phyloP scores from a whole-genome alignment of 2,113 vertebrate species.

The Ammodytes marinus region DNA sequence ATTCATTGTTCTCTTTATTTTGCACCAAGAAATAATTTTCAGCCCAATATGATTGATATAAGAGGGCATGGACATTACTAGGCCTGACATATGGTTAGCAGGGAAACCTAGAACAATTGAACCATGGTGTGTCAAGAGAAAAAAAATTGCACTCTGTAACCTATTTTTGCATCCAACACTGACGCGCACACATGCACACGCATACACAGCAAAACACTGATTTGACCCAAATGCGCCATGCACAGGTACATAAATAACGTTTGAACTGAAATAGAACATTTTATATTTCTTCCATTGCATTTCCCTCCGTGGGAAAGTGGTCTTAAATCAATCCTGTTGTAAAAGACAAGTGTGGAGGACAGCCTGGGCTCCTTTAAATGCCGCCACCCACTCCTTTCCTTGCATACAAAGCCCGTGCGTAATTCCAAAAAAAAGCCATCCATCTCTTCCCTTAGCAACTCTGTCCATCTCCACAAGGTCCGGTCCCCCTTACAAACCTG shows the following conservation, averaged over 20 bases:
- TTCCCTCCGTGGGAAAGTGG: constrained; percentile 68
- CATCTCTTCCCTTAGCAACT: constrained; percentile 70
- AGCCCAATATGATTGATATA: constrained; percentile 66
- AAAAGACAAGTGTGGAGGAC: constrained; percentile 72
- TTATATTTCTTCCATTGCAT: constrained; percentile 38
- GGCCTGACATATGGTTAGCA: constrained; percentile 85
- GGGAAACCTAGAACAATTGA: constrained; percentile 82
- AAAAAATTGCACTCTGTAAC: constrained; percentile 51
- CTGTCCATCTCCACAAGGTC: constrained; percentile 53
- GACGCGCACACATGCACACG: constrained; percentile 43
- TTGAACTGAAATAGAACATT: constrained; percentile 38
- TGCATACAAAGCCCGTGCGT: constrained; percentile 89
- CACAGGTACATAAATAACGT: constrained; percentile 47
- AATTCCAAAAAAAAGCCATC: constrained; percentile 78
- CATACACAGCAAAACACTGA: constrained; percentile 53
- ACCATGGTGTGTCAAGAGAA: constrained; percentile 72
- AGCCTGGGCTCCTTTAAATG: constrained; percentile 71
- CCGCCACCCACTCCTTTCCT: constrained; percentile 91
- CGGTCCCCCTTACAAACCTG: constrained; percentile 33
- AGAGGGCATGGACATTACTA: constrained; percentile 63
- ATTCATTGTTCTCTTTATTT: constrained; percentile 33
- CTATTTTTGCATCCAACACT: constrained; percentile 65
- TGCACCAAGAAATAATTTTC: constrained; percentile 32
- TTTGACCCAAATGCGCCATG: constrained; percentile 60
- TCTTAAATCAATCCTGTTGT: constrained; percentile 71